phyloP scores from a whole-genome alignment of 2,797 vertebrate genomes.

The Columba guinea region DNA sequence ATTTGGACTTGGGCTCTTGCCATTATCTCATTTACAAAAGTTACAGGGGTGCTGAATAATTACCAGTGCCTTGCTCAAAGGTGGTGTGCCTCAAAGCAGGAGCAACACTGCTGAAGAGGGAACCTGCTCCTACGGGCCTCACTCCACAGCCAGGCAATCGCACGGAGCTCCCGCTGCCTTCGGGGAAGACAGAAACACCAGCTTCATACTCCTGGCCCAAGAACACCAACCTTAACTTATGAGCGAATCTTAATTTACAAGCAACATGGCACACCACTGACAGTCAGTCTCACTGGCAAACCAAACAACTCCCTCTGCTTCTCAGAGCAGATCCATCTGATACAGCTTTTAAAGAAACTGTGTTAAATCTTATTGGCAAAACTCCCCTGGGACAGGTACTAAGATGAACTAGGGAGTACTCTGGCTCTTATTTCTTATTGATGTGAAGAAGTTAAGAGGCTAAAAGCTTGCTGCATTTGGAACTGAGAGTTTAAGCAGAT shows the following conservation, averaged over 20 bases:
- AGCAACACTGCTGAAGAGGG: neutral
- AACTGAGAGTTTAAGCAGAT: neutral
- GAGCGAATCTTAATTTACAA: neutral
- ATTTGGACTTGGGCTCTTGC: neutral
- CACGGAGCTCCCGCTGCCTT: neutral
- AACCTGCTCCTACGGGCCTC: neutral
- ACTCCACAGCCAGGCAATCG: neutral
- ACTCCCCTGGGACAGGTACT: neutral
- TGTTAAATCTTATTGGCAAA: neutral
- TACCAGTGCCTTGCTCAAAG: neutral
- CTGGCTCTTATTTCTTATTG: neutral
- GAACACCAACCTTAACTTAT: neutral
- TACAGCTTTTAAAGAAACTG: neutral
- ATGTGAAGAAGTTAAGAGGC: neutral
- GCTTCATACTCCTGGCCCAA: accelerated
- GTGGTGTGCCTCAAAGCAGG: neutral
- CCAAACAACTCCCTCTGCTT: neutral
- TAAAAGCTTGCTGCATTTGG: neutral
- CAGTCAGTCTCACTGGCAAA: neutral
- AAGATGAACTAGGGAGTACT: neutral
- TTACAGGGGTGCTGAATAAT: neutral
- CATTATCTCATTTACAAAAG: neutral
- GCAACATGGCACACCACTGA: accelerated
- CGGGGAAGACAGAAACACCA: neutral
- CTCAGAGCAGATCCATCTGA: neutral